These are phyloP conservation scores for Diplolepis rosae DNA, from an alignment of 2,888 invertebrate species.

Conservation along the genomic window DNA sequence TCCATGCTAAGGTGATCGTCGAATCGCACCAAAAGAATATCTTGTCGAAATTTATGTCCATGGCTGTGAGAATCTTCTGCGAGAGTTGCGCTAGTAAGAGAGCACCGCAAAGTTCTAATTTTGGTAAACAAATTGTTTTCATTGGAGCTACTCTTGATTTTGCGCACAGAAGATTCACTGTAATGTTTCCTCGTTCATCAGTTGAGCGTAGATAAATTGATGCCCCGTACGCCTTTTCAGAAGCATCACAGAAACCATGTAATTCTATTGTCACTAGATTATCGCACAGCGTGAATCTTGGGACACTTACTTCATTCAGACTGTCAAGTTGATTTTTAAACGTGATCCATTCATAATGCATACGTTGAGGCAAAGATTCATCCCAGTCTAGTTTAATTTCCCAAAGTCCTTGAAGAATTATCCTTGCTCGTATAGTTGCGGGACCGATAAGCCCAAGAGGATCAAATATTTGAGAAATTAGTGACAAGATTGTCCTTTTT, in stretches of 20 bases:
- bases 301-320: not conserved
- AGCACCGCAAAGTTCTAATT: too few relatives aligned
- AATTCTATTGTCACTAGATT: too few relatives aligned
- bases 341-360: not conserved
- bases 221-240: too few relatives aligned
- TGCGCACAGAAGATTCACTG: too few relatives aligned
- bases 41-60: not conserved
- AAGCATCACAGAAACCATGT: too few relatives aligned
- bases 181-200: too few relatives aligned
- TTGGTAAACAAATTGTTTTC: not conserved
- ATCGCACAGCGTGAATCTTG: too few relatives aligned
- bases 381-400: too few relatives aligned
- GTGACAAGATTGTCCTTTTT: not conserved
- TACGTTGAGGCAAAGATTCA: not conserved
- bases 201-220: too few relatives aligned
- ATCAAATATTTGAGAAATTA: too few relatives aligned
- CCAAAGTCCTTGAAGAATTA: too few relatives aligned
- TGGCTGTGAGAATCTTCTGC: not conserved
- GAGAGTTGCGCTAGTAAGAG: not conserved
- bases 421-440: not conserved
- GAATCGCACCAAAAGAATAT: conserved; percentile 39
- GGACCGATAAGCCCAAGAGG: not conserved
- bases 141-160: too few relatives aligned
- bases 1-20: conserved; percentile 40
- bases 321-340: not conserved